phyloP scores from a whole-genome alignment of 2,113 vertebrate genomes.

The Hyla sarda region DNA sequence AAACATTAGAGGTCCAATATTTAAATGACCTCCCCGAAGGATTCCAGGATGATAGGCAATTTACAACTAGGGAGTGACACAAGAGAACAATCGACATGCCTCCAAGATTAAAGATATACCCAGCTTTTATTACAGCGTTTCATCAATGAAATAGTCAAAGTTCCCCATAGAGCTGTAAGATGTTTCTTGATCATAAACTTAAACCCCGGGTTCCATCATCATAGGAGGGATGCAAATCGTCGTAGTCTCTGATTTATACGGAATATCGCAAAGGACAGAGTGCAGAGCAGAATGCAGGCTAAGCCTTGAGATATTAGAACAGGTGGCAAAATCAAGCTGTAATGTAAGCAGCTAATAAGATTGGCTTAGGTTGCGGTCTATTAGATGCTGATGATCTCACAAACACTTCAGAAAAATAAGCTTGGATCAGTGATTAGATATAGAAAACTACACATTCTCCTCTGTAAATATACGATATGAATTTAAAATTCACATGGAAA shows the following conservation, averaged over 20 bases:
- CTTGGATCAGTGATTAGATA: too few species aligned
- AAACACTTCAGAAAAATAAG: too few species aligned
- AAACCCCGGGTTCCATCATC: background rate
- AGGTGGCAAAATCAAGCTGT: too few species aligned
- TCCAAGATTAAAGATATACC: background rate
- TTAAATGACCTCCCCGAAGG: slow-evolving; percentile 14
- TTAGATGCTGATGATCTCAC: too few species aligned
- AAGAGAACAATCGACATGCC: background rate
- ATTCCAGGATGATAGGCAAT: background rate
- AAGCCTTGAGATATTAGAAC: too few species aligned
- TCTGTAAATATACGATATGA: too few species aligned
- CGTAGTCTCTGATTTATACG: background rate
- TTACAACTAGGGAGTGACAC: slow-evolving; percentile 12
- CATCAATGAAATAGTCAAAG: background rate
- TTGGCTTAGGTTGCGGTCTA: too few species aligned
- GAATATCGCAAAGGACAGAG: background rate
- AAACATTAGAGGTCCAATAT: slow-evolving; percentile 38
- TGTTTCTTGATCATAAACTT: background rate
- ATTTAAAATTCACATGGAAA: too few species aligned
- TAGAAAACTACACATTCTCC: too few species aligned
- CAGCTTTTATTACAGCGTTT: background rate
- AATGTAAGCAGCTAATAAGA: too few species aligned
- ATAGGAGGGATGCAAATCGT: background rate
- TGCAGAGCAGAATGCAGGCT: too few species aligned
- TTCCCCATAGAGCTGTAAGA: background rate